phyloP scores from a whole-genome alignment of 64 coral and sea anemone species.

The Actinia tenebrosa region DNA sequence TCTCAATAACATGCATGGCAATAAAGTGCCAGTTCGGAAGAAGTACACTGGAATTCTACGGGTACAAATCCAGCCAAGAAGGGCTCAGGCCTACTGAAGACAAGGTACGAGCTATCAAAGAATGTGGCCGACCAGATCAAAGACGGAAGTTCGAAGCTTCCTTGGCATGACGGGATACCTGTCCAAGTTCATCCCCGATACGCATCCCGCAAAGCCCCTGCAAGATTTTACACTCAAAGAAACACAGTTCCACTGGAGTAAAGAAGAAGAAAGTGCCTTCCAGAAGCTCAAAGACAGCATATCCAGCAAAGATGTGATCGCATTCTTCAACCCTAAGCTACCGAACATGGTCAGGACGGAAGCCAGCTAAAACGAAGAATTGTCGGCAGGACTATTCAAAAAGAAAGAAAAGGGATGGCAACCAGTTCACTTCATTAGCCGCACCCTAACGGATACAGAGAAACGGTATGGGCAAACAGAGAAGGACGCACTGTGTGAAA shows the following conservation, averaged over 20 bases:
- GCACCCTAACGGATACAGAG: slow-evolving; percentile 58
- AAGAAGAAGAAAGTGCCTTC: slow-evolving; percentile 31
- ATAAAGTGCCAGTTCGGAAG: neutral
- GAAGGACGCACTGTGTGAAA: slow-evolving; percentile 40
- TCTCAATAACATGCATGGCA: too few species aligned
- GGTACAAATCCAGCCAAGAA: neutral
- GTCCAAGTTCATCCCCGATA: slow-evolving; percentile 36
- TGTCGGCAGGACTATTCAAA: slow-evolving; percentile 48
- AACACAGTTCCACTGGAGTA: slow-evolving; percentile 31
- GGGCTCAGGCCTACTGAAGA: neutral
- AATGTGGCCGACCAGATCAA: neutral
- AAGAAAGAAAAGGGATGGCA: slow-evolving; percentile 28
- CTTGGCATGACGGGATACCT: slow-evolving; percentile 29
- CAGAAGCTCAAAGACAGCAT: slow-evolving; percentile 35
- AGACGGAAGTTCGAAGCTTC: neutral
- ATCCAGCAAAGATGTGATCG: slow-evolving; percentile 29
- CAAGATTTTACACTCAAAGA: slow-evolving; percentile 28
- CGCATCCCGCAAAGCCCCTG: slow-evolving; percentile 22
- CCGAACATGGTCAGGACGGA: slow-evolving; percentile 25
- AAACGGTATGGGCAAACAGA: slow-evolving; percentile 56
- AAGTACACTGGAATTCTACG: neutral
- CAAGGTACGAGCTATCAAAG: slow-evolving; percentile 4
- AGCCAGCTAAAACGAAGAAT: slow-evolving; percentile 38
- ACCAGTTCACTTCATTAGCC: slow-evolving; percentile 58
- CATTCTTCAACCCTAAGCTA: slow-evolving; percentile 41